Evolutionary conservation across 2,888 invertebrate species (phyloP), one percentile per base, ranked within the genome.

Genomic region (Pseudococcus viburni): DNA sequence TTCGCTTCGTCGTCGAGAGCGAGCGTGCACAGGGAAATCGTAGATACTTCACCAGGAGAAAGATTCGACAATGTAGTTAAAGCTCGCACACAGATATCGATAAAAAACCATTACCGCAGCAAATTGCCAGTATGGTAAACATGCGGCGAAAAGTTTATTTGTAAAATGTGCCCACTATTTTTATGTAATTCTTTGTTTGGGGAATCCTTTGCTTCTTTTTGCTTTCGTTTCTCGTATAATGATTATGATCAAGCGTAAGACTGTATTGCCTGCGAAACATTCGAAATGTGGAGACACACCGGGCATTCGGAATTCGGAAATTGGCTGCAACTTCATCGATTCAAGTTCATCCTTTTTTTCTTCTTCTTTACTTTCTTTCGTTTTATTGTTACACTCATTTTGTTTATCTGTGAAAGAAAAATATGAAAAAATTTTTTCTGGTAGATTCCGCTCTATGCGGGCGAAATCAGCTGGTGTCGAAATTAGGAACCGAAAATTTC

Each of bases 71-170:
- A 17, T 73, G 73, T 83, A 46, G 80, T 83, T 83, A 46, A 83
- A 19, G 42, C 46, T 6, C 42, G 42, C 42, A 73, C 15, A 55
- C 19, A 64, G 46, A 83, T 19, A 83, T 83, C 46, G 42, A 83
- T 83, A 83, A 46, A 83, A 83, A 83, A 83, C 42, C 80, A 83
- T 83, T 83, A 83, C 46, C 46, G 19, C 80, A 83, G 46, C 46
- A 83, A 83, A 83, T 83, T 83, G 80, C 80, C 22, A 83, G 80
- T 46, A 83, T 83, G 46, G 80, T 83, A 83, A 83, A 83, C 42
- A 83, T 17, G 80, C 77, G 33, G 42, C 80, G 80, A 83, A 83
- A 83, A 46, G 80, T 83, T 83, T 83, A 83, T 83, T 83, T 83
- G 19, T 83, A 46, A 83, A 83, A 83, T 83, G 80, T 26, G 80